phyloP scores from a whole-genome alignment of 2,113 vertebrate genomes.

The Melanerpes aurifrons region DNA sequence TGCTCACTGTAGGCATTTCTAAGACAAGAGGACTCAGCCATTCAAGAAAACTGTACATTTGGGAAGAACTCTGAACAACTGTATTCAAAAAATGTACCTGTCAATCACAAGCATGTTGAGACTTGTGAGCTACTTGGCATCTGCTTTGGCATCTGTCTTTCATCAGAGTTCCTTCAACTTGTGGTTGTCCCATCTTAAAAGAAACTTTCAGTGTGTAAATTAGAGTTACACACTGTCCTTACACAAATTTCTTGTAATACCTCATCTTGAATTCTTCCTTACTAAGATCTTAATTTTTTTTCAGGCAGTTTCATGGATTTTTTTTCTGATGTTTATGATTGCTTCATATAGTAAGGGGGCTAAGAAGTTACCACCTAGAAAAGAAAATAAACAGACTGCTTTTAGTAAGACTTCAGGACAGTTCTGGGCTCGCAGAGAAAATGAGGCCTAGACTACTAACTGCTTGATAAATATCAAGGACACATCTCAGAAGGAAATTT shows the following conservation, averaged over 20 bases:
- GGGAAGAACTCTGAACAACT: background rate
- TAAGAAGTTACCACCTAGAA: background rate
- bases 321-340: background rate
- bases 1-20: background rate
- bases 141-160: background rate
- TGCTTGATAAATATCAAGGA: background rate
- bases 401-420: background rate
- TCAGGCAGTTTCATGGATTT: background rate
- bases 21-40: background rate
- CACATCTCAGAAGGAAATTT: background rate
- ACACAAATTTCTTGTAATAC: background rate
- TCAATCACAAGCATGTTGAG: background rate
- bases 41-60: background rate
- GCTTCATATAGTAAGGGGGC: background rate
- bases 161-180: background rate
- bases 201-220: background rate
- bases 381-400: background rate
- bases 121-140: background rate
- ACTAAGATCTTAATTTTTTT: background rate
- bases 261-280: background rate
- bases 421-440: background rate
- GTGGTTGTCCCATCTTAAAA: background rate
- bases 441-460: background rate
- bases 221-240: background rate
- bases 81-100: background rate